Percentiles rank a stretch among this genome's conserved stretches.
phyloP scores from a whole-genome alignment of 2,113 vertebrate genomes.

The Grantiella picta region DNA sequence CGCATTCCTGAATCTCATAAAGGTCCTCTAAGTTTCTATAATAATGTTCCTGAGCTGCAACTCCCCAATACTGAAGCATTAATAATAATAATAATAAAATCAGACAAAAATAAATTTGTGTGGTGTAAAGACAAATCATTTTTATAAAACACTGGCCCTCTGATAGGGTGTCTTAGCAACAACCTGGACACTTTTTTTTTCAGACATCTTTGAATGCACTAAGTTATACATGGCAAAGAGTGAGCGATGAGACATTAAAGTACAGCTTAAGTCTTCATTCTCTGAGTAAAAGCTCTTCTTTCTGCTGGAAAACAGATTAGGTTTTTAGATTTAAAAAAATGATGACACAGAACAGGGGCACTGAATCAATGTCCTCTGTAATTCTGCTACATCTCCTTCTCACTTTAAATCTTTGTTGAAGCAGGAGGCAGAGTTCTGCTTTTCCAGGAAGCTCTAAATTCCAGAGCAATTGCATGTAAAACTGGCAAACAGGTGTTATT shows the following conservation, averaged over 20 bases:
- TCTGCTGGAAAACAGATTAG: background rate
- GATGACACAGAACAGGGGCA: background rate
- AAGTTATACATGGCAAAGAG: background rate
- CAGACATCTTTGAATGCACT: background rate
- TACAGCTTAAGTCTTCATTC: background rate
- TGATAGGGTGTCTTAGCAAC: background rate
- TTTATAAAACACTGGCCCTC: background rate
- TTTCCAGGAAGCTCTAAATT: background rate
- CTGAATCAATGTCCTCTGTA: background rate
- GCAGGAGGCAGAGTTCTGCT: background rate
- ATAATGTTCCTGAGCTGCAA: background rate
- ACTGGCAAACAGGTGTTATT: background rate
- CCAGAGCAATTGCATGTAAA: background rate
- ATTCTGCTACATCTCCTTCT: background rate
- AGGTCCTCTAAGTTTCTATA: background rate
- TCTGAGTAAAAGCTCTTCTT: background rate
- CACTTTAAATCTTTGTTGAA: background rate
- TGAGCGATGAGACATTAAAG: background rate
- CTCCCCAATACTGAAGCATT: background rate
- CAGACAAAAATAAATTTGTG: background rate
- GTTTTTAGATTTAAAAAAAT: background rate
- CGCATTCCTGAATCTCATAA: background rate
- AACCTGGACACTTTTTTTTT: background rate
- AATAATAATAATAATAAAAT: background rate
- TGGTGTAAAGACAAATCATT: background rate